Base-by-base conservation (phyloP, 1,140 invertebrate genomes). In the Pseudomyrmex sp. region DNA sequence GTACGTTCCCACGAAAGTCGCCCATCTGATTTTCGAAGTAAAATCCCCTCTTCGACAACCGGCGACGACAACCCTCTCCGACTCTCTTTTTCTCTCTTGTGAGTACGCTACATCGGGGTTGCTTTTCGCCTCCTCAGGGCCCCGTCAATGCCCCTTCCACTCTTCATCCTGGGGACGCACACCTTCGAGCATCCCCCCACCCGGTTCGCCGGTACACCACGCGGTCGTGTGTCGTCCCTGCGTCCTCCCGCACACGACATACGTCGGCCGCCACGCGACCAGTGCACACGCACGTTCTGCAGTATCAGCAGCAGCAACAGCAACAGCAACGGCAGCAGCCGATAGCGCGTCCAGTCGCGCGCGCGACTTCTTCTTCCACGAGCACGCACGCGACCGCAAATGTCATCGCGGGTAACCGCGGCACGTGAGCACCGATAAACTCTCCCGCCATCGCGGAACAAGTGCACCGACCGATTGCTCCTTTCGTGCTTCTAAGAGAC, bases 201-300 rank as follows among this genome's bases (percentile, higher is more conserved):
- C 84, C 9, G 62, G 48, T 26, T 20, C 20, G 50, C 56, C 26
- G 44, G 72, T 66, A 77, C 80, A 90, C 76, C 88, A 89, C 88
- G 85, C 90, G 92, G 93, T 94, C 93, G 93, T 93, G 93, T 94
- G 93, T 93, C 93, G 90, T 87, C 75, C 87, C 84, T 74, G 56
- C 59, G 91, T 92, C 89, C 92, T 90, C 92, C 90, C 90, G 91
- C 94, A 94, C 93, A 95, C 93, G 94, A 94, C 94, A 94, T 93
- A 94, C 94, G 93, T 93, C 93, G 85, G 92, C 92, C 93, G 93
- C 93, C 94, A 94, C 93, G 94, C 94, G 93, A 94, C 94, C 92
- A 88, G 90, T 93, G 90, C 91, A 92, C 93, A 93, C 91, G 92
- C 91, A 91, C 89, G 77, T 74, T 86, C 83, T 82, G 82, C 86